These are phyloP conservation scores for Hystrix brachyura DNA, from an alignment of 2,113 vertebrate species.

Conservation along the genomic window DNA sequence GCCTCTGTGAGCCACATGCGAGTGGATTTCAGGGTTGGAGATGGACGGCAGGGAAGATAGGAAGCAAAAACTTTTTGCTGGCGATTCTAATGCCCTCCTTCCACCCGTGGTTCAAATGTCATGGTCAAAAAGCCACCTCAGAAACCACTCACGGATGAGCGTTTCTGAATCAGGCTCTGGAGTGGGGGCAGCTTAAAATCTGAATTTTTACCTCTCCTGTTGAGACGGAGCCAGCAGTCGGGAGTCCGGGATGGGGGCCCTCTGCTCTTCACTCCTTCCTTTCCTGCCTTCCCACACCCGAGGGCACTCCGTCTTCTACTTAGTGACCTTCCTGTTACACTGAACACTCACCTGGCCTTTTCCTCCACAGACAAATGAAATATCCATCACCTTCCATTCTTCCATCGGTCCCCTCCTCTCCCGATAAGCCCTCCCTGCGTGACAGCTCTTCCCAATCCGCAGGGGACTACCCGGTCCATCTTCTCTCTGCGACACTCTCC, in stretches of 20 bases:
- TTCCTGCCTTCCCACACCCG: neutral
- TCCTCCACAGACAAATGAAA: neutral
- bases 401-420: neutral
- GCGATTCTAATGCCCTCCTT: neutral
- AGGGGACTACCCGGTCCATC: neutral
- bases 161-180: neutral
- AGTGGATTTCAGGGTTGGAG: neutral
- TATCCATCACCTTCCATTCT: neutral
- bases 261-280: neutral
- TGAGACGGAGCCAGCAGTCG: neutral
- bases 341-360: neutral
- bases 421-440: neutral
- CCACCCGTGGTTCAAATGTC: neutral
- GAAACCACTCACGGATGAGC: neutral
- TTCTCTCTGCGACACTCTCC: neutral
- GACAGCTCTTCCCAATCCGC: neutral
- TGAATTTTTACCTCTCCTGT: neutral
- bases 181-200: neutral
- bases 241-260: rapidly evolving
- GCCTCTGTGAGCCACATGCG: neutral
- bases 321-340: neutral
- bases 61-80: neutral
- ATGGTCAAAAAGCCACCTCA: neutral
- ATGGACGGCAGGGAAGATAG: neutral
- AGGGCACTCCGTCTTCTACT: neutral